Conservation (phyloP, 2,888 invertebrate genomes). For the Epinotia bilunana region DNA sequence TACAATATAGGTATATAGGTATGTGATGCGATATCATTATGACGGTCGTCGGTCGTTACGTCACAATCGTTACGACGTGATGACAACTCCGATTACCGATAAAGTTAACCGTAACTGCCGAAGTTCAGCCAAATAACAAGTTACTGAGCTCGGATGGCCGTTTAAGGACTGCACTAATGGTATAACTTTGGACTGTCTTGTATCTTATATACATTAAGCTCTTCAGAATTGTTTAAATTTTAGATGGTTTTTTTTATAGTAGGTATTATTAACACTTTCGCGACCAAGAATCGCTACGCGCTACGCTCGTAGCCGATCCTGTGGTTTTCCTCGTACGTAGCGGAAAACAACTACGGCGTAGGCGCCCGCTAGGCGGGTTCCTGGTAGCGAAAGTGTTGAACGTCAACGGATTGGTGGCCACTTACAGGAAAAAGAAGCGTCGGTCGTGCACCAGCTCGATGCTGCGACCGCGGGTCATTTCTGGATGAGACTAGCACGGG, state of each 20-base stretch:
- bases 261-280: no score
- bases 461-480: no score
- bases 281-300: no score
- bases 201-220: background rate
- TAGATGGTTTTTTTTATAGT: background rate
- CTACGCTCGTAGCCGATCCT: no score
- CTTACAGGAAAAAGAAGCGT: no score
- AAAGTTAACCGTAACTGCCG: conserved; percentile 5
- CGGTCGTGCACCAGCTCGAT: no score
- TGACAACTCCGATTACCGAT: conserved; percentile 22
- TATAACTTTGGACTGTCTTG: background rate
- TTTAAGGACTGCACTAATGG: background rate
- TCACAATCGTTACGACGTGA: conserved; percentile 26
- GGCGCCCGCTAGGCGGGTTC: no score
- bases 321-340: no score
- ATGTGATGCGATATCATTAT: background rate
- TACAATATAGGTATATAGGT: background rate
- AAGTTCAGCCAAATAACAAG: conserved; percentile 4
- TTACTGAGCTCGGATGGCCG: background rate
- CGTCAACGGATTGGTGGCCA: no score
- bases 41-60: conserved; percentile 2
- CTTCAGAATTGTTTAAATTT: background rate
- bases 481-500: no score
- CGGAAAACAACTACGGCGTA: no score
- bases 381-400: no score